phyloP scores from a whole-genome alignment of 2,113 vertebrate species.

The Apistogramma diplotaenia region DNA sequence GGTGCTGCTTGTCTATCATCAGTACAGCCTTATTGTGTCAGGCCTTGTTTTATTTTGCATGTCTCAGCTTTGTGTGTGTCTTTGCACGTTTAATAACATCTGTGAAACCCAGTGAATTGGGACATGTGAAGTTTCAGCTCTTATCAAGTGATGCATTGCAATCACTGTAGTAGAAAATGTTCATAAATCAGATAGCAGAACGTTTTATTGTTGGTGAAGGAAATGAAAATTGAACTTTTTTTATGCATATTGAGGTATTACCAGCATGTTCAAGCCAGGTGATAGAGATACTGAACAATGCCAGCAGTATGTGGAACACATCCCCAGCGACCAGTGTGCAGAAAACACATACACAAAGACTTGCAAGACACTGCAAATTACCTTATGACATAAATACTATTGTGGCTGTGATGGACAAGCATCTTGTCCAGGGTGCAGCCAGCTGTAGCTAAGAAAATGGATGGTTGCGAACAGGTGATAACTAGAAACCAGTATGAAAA shows the following conservation, averaged over 20 bases:
- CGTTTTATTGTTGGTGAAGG: neutral
- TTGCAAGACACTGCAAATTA: neutral
- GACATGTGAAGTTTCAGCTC: neutral
- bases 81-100: neutral
- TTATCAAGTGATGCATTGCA: neutral
- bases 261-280: neutral
- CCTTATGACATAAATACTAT: neutral
- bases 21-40: neutral
- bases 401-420: neutral
- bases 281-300: neutral
- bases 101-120: constrained; percentile 1
- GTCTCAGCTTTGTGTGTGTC: neutral
- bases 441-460: neutral
- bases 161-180: neutral
- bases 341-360: neutral
- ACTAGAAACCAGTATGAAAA: neutral
- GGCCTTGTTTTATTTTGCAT: neutral
- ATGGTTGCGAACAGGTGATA: neutral
- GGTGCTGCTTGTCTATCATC: neutral
- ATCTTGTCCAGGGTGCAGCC: neutral
- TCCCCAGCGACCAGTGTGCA: neutral
- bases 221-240: neutral
- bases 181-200: neutral
- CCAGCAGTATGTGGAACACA: neutral
- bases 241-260: neutral